These are phyloP conservation scores for Subacronicta megacephala DNA, from an alignment of 2,888 invertebrate genomes.

Conservation along the genomic window DNA sequence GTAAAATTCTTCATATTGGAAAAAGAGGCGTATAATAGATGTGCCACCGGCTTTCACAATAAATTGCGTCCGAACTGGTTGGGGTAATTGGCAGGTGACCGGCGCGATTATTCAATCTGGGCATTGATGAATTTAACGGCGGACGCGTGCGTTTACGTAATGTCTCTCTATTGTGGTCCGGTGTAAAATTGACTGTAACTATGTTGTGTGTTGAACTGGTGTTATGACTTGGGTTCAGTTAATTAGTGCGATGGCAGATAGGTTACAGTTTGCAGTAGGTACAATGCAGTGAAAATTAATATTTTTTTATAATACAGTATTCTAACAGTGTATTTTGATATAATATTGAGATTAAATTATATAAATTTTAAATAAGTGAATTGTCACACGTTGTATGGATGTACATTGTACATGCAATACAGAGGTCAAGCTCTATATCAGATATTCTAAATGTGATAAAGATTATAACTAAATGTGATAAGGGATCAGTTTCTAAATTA, in stretches of 20 bases:
- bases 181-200: conserved; percentile 36
- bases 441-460: too few species aligned
- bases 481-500: too few species aligned
- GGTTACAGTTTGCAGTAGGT: background rate
- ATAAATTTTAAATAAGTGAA: too few species aligned
- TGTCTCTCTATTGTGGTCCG: conserved; percentile 45
- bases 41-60: conserved; percentile 65
- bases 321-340: too few species aligned
- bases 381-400: too few species aligned
- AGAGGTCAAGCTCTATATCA: too few species aligned
- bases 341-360: too few species aligned
- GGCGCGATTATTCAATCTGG: conserved; percentile 70
- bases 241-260: background rate
- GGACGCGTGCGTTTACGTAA: conserved; percentile 53
- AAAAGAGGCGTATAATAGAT: conserved; percentile 68
- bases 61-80: conserved; percentile 67
- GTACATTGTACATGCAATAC: too few species aligned
- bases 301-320: too few species aligned
- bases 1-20: conserved; percentile 63
- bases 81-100: conserved; percentile 75
- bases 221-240: conserved; percentile 29
- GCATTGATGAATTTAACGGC: conserved; percentile 72
- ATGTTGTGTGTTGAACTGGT: conserved; percentile 16
- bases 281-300: too few species aligned
- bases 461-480: too few species aligned